These are phyloP conservation scores for Labeo calbasu DNA, from an alignment of 2,797 vertebrate species.

Conservation along the genomic window DNA sequence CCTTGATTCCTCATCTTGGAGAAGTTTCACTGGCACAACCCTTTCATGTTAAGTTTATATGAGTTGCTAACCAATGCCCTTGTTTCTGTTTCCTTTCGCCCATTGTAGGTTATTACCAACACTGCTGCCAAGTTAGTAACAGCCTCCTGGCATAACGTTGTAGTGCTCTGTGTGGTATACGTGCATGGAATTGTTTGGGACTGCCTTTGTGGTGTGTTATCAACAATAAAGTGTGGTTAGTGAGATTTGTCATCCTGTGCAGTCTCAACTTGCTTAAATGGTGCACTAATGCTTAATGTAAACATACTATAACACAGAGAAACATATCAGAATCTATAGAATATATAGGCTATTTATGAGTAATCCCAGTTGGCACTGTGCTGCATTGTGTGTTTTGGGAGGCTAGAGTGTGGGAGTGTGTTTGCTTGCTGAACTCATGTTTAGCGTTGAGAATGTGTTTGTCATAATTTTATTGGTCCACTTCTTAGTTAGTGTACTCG, in stretches of 20 bases:
- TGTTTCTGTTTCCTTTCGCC: conserved; percentile 58
- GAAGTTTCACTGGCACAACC: background rate
- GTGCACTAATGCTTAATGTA: conserved; percentile 26
- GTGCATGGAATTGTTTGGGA: conserved; percentile 59
- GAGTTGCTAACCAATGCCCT: conserved; percentile 30
- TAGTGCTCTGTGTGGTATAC: conserved; percentile 51
- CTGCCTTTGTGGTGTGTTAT: conserved; percentile 44
- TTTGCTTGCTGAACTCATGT: conserved; percentile 31
- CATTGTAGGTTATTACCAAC: conserved; percentile 86
- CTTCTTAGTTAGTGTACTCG: background rate
- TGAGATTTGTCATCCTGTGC: conserved; percentile 30
- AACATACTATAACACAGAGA: conserved; percentile 10
- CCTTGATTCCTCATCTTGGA: background rate
- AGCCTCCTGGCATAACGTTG: conserved; percentile 58
- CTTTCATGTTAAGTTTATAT: background rate
- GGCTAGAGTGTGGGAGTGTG: too few relatives aligned
- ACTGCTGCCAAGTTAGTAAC: conserved; percentile 92
- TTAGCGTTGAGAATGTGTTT: background rate
- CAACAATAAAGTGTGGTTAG: conserved; percentile 42
- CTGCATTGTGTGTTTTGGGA: conserved; percentile 25
- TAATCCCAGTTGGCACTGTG: conserved; percentile 19
- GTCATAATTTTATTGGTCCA: conserved; percentile 2
- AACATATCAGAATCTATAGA: background rate
- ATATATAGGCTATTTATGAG: background rate
- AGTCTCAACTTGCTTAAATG: conserved; percentile 21